A percentile compares a stretch with the other conserved stretches of the same genome.
Conservation (phyloP, 2,888 invertebrate genomes). For the Pardosa pseudoannulata region DNA sequence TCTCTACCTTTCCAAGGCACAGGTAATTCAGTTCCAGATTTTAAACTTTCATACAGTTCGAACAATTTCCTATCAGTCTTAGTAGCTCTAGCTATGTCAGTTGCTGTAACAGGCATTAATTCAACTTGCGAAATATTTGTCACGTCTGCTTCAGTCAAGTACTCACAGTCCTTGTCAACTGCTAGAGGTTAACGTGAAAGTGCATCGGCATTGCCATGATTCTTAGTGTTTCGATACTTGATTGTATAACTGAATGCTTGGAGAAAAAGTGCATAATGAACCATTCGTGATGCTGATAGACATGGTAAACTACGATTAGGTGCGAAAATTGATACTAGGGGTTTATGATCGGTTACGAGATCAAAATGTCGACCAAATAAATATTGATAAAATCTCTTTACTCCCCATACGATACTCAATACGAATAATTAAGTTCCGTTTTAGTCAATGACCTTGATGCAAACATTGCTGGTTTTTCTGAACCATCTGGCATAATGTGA, state of each 20-base stretch:
- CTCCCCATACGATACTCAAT: no score
- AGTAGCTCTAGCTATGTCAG: constrained; percentile 54
- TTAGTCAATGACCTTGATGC: constrained; percentile 77
- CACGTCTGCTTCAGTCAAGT: constrained; percentile 47
- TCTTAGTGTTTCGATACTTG: constrained; percentile 51
- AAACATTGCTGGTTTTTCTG: constrained; percentile 77
- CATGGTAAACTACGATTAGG: constrained; percentile 56
- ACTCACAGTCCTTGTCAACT: constrained; percentile 47
- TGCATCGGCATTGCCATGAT: constrained; percentile 50
- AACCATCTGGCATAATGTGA: constrained; percentile 76
- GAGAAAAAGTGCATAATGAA: constrained; percentile 54
- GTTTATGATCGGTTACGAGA: no score
- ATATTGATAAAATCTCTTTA: no score
- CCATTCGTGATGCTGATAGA: constrained; percentile 56
- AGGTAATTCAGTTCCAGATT: constrained; percentile 53
- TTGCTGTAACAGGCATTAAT: constrained; percentile 52
- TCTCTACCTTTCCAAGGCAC: constrained; percentile 50
- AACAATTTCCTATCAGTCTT: constrained; percentile 48
- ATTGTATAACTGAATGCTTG: constrained; percentile 52
- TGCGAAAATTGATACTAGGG: constrained; percentile 53
- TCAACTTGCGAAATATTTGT: constrained; percentile 50
- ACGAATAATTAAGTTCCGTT: no score
- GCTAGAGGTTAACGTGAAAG: constrained; percentile 51
- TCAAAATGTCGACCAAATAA: no score
- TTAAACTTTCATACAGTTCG: constrained; percentile 52